phyloP scores from a whole-genome alignment of 2,888 invertebrate species.

The Hyppa rectilinea region DNA sequence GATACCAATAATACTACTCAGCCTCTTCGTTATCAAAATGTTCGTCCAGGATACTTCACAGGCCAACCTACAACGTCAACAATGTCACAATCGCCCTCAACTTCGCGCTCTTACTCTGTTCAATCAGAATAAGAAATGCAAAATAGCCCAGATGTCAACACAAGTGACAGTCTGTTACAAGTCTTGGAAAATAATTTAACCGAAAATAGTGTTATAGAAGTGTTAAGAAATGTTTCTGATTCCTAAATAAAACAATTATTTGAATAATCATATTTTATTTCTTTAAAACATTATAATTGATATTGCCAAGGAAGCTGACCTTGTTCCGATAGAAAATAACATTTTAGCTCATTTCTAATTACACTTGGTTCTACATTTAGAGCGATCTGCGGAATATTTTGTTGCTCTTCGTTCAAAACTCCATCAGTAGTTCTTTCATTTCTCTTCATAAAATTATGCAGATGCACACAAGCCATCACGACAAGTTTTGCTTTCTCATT shows the following conservation, averaged over 20 bases:
- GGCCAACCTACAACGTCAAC: slow-evolving; percentile 50
- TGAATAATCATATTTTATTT: too few relatives aligned
- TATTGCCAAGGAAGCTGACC: too few relatives aligned
- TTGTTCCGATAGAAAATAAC: slow-evolving; percentile 58
- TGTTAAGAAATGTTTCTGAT: too few relatives aligned
- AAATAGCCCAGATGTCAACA: slow-evolving; percentile 58
- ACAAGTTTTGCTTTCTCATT: slow-evolving; percentile 58
- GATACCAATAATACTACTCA: slow-evolving; percentile 54
- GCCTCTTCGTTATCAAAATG: slow-evolving; percentile 55
- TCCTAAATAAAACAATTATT: too few relatives aligned
- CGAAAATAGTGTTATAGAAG: slow-evolving; percentile 52
- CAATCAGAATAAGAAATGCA: slow-evolving; percentile 53
- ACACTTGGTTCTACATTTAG: slow-evolving; percentile 57
- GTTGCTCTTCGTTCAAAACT: slow-evolving; percentile 55
- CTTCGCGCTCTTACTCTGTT: slow-evolving; percentile 56
- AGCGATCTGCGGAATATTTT: slow-evolving; percentile 56
- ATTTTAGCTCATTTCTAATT: slow-evolving; percentile 58
- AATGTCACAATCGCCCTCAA: slow-evolving; percentile 58
- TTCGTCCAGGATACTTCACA: slow-evolving; percentile 50
- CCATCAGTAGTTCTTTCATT: slow-evolving; percentile 55
- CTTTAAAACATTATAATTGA: too few relatives aligned
- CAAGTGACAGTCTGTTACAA: slow-evolving; percentile 59
- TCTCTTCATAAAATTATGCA: slow-evolving; percentile 60
- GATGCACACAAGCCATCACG: slow-evolving; percentile 56
- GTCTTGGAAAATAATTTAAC: slow-evolving; percentile 58